Evolutionary conservation across 2,113 vertebrate genomes (phyloP).

Genomic region (Rhizomys pruinosus): DNA sequence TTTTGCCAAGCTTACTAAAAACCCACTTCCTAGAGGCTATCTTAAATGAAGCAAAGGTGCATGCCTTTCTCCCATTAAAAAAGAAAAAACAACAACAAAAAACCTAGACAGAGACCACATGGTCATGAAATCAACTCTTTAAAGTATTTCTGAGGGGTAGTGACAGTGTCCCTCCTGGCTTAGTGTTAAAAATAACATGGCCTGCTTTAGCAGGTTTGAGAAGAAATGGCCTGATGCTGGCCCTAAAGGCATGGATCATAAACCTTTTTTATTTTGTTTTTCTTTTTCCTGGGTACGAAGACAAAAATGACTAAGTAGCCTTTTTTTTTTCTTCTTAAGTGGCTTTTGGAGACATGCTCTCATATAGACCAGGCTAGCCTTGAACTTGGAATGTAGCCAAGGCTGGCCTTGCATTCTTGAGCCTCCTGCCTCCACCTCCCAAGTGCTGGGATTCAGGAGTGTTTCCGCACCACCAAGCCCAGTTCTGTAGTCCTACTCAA

Average conservation of each 20-base stretch:
- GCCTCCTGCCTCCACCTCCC: too few relatives aligned
- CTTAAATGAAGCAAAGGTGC: neutral
- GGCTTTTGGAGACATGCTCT: neutral
- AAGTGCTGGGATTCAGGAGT: neutral
- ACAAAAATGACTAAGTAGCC: neutral
- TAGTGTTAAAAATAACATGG: constrained; percentile 15
- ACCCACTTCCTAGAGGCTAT: neutral
- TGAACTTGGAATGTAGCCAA: neutral
- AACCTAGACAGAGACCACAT: neutral
- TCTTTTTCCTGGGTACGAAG: neutral
- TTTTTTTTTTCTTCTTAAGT: neutral
- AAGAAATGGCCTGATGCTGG: neutral
- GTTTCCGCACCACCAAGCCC: too few relatives aligned
- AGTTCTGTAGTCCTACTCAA: too few relatives aligned
- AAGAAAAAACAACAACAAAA: neutral
- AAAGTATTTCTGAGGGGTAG: neutral
- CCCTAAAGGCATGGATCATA: neutral
- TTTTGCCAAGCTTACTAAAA: too few relatives aligned
- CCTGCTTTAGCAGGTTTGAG: neutral
- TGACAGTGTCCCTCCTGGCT: neutral
- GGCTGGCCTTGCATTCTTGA: neutral
- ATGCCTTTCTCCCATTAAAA: neutral
- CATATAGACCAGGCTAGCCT: neutral
- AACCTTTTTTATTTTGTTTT: neutral
- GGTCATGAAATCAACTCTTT: neutral